Evolutionary conservation across 1,140 invertebrate genomes (phyloP).

Genomic region (Goniozus legneri): DNA sequence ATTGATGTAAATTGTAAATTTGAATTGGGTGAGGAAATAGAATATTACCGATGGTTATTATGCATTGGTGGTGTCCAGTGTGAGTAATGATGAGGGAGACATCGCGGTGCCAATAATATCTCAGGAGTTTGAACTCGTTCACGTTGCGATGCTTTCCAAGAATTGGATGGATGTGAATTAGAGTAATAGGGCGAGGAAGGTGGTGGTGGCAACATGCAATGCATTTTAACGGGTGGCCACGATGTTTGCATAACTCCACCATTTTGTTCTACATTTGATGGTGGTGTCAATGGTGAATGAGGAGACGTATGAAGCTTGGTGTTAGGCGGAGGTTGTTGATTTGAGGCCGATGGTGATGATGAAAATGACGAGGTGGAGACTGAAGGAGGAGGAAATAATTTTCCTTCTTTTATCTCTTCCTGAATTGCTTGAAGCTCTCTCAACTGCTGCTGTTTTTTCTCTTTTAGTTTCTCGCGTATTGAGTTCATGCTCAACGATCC

Average conservation of each 20-base stretch:
- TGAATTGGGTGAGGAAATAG: too few species aligned
- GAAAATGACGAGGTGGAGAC: constrained; percentile 43
- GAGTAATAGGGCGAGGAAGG: constrained; percentile 41
- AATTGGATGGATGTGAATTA: constrained; percentile 33
- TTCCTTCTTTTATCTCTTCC: constrained; percentile 83
- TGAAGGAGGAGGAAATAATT: constrained; percentile 60
- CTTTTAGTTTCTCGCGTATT: constrained; percentile 82
- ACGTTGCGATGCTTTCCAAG: constrained; percentile 37
- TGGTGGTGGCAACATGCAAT: constrained; percentile 40
- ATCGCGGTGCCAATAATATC: constrained; percentile 72
- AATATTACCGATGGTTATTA: constrained; percentile 35
- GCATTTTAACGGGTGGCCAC: constrained; percentile 53
- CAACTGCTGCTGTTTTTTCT: constrained; percentile 84
- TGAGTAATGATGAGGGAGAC: constrained; percentile 53
- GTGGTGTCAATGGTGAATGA: constrained; percentile 34
- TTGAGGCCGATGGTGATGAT: constrained; percentile 35
- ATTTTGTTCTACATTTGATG: constrained; percentile 33
- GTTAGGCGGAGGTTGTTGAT: constrained; percentile 57
- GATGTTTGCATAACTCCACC: constrained; percentile 30
- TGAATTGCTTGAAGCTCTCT: constrained; percentile 79
- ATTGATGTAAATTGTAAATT: too few species aligned
- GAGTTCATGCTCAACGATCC: constrained; percentile 69
- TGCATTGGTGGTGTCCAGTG: constrained; percentile 43
- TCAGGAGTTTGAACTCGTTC: constrained; percentile 64
- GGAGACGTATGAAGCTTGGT: constrained; percentile 53